phyloP scores from a whole-genome alignment of 2,888 invertebrate genomes.

The Lottia scabra region DNA sequence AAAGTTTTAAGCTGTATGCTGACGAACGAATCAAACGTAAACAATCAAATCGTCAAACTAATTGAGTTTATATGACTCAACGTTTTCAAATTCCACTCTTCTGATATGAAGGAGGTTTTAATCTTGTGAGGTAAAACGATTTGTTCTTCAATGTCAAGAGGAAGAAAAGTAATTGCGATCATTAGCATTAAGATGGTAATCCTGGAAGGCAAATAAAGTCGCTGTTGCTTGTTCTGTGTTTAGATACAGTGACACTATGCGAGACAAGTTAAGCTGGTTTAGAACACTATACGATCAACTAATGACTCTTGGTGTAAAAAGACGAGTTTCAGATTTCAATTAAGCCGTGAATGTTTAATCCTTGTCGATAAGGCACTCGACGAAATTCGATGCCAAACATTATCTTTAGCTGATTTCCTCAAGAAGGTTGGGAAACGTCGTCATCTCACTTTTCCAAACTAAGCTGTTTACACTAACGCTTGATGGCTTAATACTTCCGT shows the following conservation, averaged over 20 bases:
- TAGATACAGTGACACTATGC: slow-evolving; percentile 1
- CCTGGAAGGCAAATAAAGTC: background rate
- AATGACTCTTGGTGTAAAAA: slow-evolving; percentile 1
- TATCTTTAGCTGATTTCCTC: slow-evolving; percentile 6
- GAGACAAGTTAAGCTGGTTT: background rate
- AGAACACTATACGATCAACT: background rate
- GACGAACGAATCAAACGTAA: too few species aligned
- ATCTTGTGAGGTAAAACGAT: too few species aligned
- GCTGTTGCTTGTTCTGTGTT: background rate
- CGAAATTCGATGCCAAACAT: slow-evolving; percentile 15
- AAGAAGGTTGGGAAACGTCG: too few species aligned
- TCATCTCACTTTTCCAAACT: background rate
- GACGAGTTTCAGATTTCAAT: slow-evolving; percentile 9
- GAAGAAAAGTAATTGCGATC: background rate
- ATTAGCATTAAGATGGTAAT: background rate
- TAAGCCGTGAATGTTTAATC: background rate
- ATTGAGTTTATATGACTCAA: too few species aligned
- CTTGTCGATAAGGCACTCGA: slow-evolving; percentile 2
- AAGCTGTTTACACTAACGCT: slow-evolving; percentile 16
- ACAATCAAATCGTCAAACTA: too few species aligned
- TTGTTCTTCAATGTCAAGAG: background rate
- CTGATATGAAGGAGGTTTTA: too few species aligned
- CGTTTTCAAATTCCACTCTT: too few species aligned
- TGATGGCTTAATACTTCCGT: slow-evolving; percentile 4
- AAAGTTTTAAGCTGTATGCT: too few species aligned